Base-by-base conservation (phyloP, 1,140 invertebrate species). In the Psilanteris sp. region DNA sequence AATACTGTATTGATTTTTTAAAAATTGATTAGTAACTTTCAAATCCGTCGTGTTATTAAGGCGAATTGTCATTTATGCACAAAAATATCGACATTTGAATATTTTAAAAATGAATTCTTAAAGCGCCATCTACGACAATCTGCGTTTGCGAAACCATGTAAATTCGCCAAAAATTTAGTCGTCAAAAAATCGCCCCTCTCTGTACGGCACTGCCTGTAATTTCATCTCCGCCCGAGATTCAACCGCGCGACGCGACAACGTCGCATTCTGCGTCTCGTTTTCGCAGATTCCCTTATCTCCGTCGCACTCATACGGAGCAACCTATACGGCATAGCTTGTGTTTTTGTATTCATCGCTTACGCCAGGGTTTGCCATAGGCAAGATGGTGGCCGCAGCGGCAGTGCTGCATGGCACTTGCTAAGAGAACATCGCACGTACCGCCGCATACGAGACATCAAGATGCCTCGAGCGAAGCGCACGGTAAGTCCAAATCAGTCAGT, bases 351-450 rank as follows among this genome's bases (percentile, higher is more conserved):
- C 54, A 16, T 29, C 59, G 50, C 57, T 64, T 59, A 62, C 59
- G 70, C 57, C 70, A 59, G 70, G 70, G 59, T 64, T 64, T 43
- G 44, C 24, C 39, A 59, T 52, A 43, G 41, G 50, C 52, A 66
- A 73, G 52, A 73, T 73, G 70, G 70, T 52, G 52, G 70, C 32
- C 44, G 52, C 11, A 44, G 41, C 59, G 44, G 43, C 61, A 73
- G 70, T 73, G 36, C 59, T 73, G 61, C 3, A 66, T 61, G 70
- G 43, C 52, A 57, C 70, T 73, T 66, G 59, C 52, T 73, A 36
- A 73, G 36, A 18, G 26, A 57, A 50, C 48, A 7, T 57, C 41
- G 15, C 10, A 36, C 32, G 7, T 29, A 37, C 3, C 41, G 29
- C 27, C 11, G 24, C 26, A 50, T 16, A 22, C 43, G 11, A 26